These are phyloP conservation scores for Ptyas mucosa DNA, from an alignment of 2,113 vertebrate species.

Conservation along the genomic window DNA sequence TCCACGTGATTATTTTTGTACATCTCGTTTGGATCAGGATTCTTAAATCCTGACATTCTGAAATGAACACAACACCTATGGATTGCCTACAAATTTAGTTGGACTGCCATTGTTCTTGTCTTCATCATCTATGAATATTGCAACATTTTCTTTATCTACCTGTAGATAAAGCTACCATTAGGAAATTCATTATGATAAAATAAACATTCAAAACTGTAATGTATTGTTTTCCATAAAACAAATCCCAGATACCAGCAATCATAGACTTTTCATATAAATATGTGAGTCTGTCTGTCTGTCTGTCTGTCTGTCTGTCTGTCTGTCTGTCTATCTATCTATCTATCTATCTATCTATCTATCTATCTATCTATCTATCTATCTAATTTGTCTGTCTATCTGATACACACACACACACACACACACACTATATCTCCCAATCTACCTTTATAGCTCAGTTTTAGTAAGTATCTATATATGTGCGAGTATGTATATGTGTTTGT, in stretches of 20 bases:
- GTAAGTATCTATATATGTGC: background rate
- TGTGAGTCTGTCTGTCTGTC: background rate
- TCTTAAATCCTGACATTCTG: background rate
- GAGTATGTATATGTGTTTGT: background rate
- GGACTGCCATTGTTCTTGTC: background rate
- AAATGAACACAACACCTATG: background rate
- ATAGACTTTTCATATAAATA: background rate
- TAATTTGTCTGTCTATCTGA: too few species aligned
- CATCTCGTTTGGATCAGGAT: background rate
- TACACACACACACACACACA: too few species aligned
- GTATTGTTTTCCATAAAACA: background rate
- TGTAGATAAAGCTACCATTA: background rate
- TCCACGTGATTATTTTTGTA: background rate
- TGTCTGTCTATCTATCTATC: too few species aligned
- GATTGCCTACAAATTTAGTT: background rate
- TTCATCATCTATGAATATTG: background rate
- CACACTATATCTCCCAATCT: too few species aligned
- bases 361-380: too few species aligned
- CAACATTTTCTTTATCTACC: background rate
- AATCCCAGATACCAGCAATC: background rate
- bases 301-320: too few species aligned
- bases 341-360: too few species aligned
- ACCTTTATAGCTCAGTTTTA: background rate
- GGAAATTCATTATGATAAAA: background rate
- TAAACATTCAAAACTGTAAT: background rate